phyloP scores from a whole-genome alignment of 2,113 vertebrate genomes.

The Micronisus gabar region DNA sequence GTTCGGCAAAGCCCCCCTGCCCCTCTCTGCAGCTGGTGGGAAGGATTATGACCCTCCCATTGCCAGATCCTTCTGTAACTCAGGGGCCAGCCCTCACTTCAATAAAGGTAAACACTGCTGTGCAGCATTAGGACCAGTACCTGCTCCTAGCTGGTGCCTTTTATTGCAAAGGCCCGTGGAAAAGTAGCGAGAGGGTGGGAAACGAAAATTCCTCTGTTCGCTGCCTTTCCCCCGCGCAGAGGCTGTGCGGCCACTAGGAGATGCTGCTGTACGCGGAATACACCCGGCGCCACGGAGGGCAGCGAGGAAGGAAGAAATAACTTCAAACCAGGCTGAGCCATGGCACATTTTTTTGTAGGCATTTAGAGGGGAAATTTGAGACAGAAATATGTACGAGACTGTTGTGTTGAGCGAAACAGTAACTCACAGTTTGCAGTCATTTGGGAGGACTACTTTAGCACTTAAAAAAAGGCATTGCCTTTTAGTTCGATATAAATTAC shows the following conservation, averaged over 20 bases:
- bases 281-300: neutral
- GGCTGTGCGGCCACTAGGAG: slow-evolving; percentile 54
- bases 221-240: neutral
- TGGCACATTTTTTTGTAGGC: neutral
- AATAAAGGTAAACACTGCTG: neutral
- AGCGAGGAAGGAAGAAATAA: neutral
- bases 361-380: neutral
- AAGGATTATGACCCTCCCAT: neutral
- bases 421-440: slow-evolving; percentile 20
- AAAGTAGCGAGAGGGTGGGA: neutral
- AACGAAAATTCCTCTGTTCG: fast-evolving
- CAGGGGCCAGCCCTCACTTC: neutral
- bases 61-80: neutral
- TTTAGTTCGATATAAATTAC: slow-evolving; percentile 8
- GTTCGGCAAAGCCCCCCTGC: neutral
- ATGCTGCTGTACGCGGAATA: slow-evolving; percentile 49
- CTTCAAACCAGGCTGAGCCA: neutral
- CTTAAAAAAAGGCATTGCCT: neutral
- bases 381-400: neutral
- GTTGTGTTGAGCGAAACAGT: slow-evolving; percentile 20
- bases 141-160: neutral
- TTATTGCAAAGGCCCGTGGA: neutral
- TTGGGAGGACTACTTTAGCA: neutral
- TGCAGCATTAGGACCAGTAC: neutral
- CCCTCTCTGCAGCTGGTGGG: fast-evolving